A percentile compares a stretch with the other conserved stretches of the same genome.
Evolutionary conservation across 1,140 invertebrate genomes (phyloP).

Genomic region (Lepidurus packardi): DNA sequence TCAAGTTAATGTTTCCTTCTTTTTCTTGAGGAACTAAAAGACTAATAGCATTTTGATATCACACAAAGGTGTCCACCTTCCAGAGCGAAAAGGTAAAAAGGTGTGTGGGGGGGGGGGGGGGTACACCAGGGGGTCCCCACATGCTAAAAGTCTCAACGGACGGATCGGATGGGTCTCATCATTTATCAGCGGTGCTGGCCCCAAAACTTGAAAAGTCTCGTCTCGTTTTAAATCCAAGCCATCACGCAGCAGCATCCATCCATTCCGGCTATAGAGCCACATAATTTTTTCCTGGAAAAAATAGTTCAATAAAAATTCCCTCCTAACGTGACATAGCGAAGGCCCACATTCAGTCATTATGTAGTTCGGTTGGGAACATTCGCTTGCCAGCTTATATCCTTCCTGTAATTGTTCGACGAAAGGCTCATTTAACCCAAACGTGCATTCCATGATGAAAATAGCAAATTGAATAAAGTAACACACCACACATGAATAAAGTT

Average conservation of each 20-base stretch:
- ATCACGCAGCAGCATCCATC: background rate
- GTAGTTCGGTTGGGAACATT: background rate
- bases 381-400: background rate
- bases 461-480: too few relatives aligned
- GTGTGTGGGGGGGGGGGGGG: background rate
- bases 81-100: background rate
- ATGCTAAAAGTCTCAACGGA: background rate
- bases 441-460: too few relatives aligned
- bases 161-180: constrained; percentile 17
- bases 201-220: constrained; percentile 7
- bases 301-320: background rate
- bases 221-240: constrained; percentile 4
- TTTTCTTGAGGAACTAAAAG: background rate
- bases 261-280: background rate
- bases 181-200: background rate
- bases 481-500: too few relatives aligned
- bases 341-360: background rate
- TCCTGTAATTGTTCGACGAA: too few relatives aligned
- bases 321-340: constrained; percentile 4
- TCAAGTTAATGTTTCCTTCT: background rate
- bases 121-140: constrained; percentile 5
- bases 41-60: constrained; percentile 16
- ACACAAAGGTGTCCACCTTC: background rate
- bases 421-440: too few relatives aligned
- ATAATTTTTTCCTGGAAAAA: background rate